Evolutionary conservation across 2,797 vertebrate species (phyloP).

Genomic region (Enteromius treurensis): DNA sequence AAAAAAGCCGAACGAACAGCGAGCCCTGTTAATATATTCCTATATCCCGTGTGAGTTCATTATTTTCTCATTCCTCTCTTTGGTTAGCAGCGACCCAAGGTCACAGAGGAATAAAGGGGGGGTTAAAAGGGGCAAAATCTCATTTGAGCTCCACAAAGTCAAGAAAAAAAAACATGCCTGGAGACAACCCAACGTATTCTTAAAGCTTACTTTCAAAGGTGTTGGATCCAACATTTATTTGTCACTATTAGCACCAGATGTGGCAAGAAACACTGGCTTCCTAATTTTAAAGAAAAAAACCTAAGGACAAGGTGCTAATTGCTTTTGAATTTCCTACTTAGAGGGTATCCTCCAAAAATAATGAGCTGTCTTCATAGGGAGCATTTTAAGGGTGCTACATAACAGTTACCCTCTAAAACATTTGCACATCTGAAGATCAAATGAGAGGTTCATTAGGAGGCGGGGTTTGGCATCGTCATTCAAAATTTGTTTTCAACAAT

Average conservation of each 20-base stretch:
- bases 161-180: background rate
- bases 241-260: slow-evolving; percentile 42
- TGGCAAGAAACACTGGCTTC: slow-evolving; percentile 17
- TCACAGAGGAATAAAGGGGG: slow-evolving; percentile 50
- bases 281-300: background rate
- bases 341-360: background rate
- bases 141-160: slow-evolving; percentile 69
- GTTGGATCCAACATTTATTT: background rate
- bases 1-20: background rate
- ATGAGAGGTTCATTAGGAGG: slow-evolving; percentile 9
- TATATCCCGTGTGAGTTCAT: slow-evolving; percentile 73
- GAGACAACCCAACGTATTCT: background rate
- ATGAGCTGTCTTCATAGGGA: background rate
- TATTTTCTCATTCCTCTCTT: slow-evolving; percentile 60
- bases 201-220: background rate
- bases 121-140: slow-evolving; percentile 74
- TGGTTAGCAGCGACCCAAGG: slow-evolving; percentile 57
- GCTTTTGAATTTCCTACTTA: background rate
- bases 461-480: background rate
- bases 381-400: background rate
- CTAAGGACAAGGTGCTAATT: slow-evolving; percentile 30
- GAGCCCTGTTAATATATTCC: slow-evolving; percentile 73
- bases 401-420: background rate
- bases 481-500: slow-evolving; percentile 3
- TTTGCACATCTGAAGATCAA: background rate